These are phyloP conservation scores for Onychorhynchus coronatus DNA, from an alignment of 2,113 vertebrate species.

Conservation along the genomic window DNA sequence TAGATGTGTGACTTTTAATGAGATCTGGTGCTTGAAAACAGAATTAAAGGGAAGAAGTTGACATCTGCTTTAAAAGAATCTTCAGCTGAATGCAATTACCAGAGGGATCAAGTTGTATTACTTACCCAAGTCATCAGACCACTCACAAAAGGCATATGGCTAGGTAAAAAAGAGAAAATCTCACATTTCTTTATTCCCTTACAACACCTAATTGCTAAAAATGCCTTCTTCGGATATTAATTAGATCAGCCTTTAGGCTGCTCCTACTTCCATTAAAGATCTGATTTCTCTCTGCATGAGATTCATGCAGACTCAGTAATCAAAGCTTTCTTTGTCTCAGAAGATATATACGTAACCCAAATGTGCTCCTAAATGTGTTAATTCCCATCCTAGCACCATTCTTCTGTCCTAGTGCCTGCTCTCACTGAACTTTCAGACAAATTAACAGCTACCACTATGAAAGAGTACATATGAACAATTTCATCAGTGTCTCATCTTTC, in stretches of 20 bases:
- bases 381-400: not conserved
- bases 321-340: constrained; percentile 18
- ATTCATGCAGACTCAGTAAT: constrained; percentile 8
- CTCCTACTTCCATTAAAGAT: not conserved
- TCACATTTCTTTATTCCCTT: not conserved
- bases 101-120: not conserved
- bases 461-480: not conserved
- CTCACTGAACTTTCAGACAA: not conserved
- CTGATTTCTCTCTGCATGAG: not conserved
- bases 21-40: not conserved
- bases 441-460: not conserved
- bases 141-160: not conserved
- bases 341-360: not conserved
- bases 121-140: not conserved
- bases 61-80: not conserved
- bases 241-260: constrained; percentile 13
- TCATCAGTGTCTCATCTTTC: not conserved
- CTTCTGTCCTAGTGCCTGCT: not conserved
- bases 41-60: not conserved
- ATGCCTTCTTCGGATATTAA: constrained; percentile 4
- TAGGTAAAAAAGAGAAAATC: not conserved
- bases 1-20: not conserved
- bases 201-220: not conserved
- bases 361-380: not conserved
- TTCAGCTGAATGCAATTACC: not conserved